A percentile compares a stretch with the other conserved stretches of the same genome.
phyloP scores from a whole-genome alignment of 1,140 invertebrate species.

The Drosophila melanica region DNA sequence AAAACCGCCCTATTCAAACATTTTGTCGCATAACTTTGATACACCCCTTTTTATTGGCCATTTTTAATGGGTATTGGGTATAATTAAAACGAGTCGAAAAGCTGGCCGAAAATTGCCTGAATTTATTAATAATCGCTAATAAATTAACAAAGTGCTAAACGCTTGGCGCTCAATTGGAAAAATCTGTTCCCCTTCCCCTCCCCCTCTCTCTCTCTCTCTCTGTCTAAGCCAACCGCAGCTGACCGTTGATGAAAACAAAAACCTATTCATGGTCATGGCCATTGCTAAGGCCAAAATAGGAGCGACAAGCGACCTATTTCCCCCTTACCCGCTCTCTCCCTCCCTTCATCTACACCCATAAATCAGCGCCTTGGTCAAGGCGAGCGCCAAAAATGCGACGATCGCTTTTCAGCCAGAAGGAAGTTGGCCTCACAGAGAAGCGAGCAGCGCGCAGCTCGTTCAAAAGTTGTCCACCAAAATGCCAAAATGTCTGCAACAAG shows the following conservation, averaged over 20 bases:
- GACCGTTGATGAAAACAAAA: neutral
- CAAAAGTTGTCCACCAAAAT: conserved; percentile 30
- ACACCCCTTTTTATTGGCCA: neutral
- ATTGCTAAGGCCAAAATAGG: neutral
- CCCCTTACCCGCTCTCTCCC: neutral
- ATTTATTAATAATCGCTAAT: conserved; percentile 40
- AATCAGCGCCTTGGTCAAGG: conserved; percentile 7
- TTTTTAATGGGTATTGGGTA: neutral
- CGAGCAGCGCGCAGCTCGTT: neutral
- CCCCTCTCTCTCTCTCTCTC: neutral
- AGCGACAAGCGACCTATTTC: too few relatives aligned
- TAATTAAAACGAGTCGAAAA: conserved; percentile 30
- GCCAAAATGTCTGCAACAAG: conserved; percentile 28
- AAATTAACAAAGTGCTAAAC: conserved; percentile 41
- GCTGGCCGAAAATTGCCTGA: conserved; percentile 14
- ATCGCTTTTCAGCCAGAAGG: conserved; percentile 1
- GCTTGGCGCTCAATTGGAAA: conserved; percentile 1
- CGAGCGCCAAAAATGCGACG: conserved; percentile 3
- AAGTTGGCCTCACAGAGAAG: conserved; percentile 8
- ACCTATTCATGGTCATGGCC: conserved; percentile 53
- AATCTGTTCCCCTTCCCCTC: neutral
- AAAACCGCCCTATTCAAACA: too few relatives aligned
- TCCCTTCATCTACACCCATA: neutral
- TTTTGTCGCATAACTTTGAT: neutral
- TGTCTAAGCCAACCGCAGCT: neutral